Evolutionary conservation across 2,797 vertebrate genomes (phyloP).

Genomic region (Phataginus tetradactyla): DNA sequence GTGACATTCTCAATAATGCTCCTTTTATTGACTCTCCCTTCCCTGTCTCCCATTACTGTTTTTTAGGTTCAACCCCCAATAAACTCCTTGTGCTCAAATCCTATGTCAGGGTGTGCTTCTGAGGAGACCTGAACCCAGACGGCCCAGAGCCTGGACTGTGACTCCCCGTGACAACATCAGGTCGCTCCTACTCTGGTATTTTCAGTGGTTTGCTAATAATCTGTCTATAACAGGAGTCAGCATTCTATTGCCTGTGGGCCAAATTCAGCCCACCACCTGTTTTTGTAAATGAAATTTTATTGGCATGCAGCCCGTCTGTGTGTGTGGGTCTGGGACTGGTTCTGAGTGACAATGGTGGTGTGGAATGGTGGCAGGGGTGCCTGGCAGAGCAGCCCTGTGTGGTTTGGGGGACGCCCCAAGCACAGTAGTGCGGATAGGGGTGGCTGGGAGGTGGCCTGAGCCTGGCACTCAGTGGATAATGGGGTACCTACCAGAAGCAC

Average conservation of each 20-base stretch:
- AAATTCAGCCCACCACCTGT: not conserved
- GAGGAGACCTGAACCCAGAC: not conserved
- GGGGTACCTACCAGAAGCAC: too few species aligned
- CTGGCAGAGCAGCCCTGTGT: not conserved
- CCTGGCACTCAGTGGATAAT: not conserved
- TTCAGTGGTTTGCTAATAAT: not conserved
- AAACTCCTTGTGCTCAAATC: not conserved
- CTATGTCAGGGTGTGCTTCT: not conserved
- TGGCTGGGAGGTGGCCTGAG: too few species aligned
- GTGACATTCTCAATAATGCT: not conserved
- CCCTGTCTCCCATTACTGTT: too few species aligned
- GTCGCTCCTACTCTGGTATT: fast-evolving
- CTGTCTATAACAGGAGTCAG: not conserved
- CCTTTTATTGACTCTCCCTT: not conserved
- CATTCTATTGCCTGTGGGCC: not conserved
- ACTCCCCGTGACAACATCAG: not conserved
- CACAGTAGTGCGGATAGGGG: not conserved
- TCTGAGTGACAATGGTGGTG: not conserved
- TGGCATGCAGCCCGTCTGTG: fast-evolving
- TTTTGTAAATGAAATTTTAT: not conserved
- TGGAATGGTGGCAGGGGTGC: not conserved
- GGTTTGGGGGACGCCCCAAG: not conserved
- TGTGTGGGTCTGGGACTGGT: not conserved
- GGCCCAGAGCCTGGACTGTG: fast-evolving
- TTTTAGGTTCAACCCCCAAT: not conserved